Evolutionary conservation across 2,113 vertebrate species (phyloP), one percentile per base, ranked within the genome.

Genomic region (Pseudopipra pipra): DNA sequence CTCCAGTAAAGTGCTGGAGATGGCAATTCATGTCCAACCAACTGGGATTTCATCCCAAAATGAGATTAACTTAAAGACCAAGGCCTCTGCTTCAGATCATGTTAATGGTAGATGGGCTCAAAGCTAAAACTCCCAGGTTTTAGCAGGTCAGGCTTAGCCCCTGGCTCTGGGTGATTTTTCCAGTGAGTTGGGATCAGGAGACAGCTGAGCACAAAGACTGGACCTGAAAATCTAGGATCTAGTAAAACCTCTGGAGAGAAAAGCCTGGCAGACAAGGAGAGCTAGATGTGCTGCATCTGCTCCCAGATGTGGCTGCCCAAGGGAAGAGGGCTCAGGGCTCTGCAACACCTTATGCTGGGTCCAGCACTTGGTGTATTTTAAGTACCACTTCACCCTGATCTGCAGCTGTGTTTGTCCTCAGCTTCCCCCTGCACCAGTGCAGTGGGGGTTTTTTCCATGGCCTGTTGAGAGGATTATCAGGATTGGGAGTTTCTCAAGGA

Each of bases 361-460:
- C 43, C 46, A 49, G 5, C 14, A 39, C 22, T 28, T 33, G 8
- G 9, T 56, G 37, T n/a, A 51, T 62, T 73, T 52, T 54, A 74
- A 83, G 23, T 61, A 24, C 55, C 65, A 27, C 4, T 23, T 52
- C 47, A 39, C 24, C 39, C 31, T 19, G 21, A 43, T 21, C 23
- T 79, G 25, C 35, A 15, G 18, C 23, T 85, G 6, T 14, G 30
- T 39, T 77, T 81, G 46, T 51, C 39, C 23, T 81, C 30, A 27
- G 1, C 20, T 63, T 81, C 67, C 47, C 33, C 74, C 35, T 30
- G 1, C 0, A 0, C 0, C 0, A 8, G 11, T 39, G 11, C 5
- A 62, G 18, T 6, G 7, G 24, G 43, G 5, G 23, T 47, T 49
- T 30, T 8, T 63, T 37, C 20, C 0, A 0, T 12, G 28, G 22